Evolutionary conservation across 2,888 invertebrate genomes (phyloP), one percentile per base, ranked within the genome.

Genomic region (Mesoligia furuncula): DNA sequence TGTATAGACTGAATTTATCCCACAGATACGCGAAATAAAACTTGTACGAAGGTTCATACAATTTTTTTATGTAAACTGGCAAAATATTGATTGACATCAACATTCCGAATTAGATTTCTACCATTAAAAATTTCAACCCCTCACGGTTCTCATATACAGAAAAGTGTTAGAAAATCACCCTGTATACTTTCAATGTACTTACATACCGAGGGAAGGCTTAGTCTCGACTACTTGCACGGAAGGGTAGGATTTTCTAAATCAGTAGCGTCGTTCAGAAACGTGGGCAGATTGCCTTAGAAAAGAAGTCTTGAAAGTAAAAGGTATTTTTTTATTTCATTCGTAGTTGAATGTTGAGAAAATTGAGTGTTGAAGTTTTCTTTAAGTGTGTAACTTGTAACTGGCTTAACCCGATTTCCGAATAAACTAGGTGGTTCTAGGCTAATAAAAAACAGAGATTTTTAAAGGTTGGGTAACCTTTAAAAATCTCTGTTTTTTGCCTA

Each of bases 231-330:
- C 59, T 66, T 66, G 65, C 36, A 48, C 31, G 69, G 36, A 77
- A 78, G 79, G 79, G 78, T 67, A 71, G 83, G 83, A 85, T 85
- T 83, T 83, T 77, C 73, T 83, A 85, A 83, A 83, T 77, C 86
- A 83, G 73, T 73, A 68, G 54, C 69, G 64, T 77, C 73, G 66
- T 85, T 73, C 67, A 73, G 82, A 71, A 68, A 85, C 59, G 85
- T 81, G 51, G 62, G 17, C 27, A 68, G 65, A 85, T 81, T 85
- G 85, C 69, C 48, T 80, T 66, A 70, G 48, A 36, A 67, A 72
- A 61, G 62, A 39, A 80, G 27, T 64, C 66, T 27, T 51, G 42
- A 42, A 66, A 66, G n/a, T 67, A 39, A 70, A 66, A 48, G 59
- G 15, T 9, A 45, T 66, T 62, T 78, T 62, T 62, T 67, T 61